Evolutionary conservation across 2,113 vertebrate species (phyloP).

Genomic region (Spea multiplicata): DNA sequence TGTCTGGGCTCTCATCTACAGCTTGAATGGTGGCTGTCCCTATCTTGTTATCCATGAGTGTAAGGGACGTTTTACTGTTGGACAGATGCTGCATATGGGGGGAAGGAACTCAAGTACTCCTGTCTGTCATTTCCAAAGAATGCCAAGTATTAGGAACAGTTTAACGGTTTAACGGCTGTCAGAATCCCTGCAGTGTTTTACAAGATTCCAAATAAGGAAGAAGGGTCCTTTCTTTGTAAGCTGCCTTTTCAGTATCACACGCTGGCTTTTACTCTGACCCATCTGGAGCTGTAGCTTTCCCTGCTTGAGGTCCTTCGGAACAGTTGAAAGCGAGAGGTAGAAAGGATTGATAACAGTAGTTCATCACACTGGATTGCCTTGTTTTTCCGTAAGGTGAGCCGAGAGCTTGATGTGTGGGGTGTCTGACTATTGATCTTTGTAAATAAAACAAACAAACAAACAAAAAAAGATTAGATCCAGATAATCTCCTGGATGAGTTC

Average conservation of each 20-base stretch:
- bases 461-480: too few species aligned
- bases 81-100: constrained; percentile 3
- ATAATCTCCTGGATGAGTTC: too few species aligned
- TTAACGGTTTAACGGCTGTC: constrained; percentile 37
- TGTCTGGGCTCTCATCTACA: background rate
- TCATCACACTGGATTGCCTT: background rate
- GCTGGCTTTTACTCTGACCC: constrained; percentile 10
- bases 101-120: background rate
- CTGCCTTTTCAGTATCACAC: background rate
- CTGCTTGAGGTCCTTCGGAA: background rate
- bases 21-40: background rate
- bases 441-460: too few species aligned
- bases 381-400: constrained; percentile 5
- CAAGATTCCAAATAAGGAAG: constrained; percentile 43
- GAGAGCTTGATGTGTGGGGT: background rate
- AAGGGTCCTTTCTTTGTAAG: background rate
- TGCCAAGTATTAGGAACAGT: constrained; percentile 40
- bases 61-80: constrained; percentile 1
- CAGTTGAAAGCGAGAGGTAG: background rate
- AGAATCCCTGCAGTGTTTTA: constrained; percentile 13
- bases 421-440: too few species aligned
- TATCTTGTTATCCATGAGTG: background rate
- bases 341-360: too few species aligned
- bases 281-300: background rate
- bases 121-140: constrained; percentile 39